Percentiles rank a stretch among this genome's conserved stretches.
phyloP scores from a whole-genome alignment of 2,797 vertebrate species.

The Pseudochirops cupreus region DNA sequence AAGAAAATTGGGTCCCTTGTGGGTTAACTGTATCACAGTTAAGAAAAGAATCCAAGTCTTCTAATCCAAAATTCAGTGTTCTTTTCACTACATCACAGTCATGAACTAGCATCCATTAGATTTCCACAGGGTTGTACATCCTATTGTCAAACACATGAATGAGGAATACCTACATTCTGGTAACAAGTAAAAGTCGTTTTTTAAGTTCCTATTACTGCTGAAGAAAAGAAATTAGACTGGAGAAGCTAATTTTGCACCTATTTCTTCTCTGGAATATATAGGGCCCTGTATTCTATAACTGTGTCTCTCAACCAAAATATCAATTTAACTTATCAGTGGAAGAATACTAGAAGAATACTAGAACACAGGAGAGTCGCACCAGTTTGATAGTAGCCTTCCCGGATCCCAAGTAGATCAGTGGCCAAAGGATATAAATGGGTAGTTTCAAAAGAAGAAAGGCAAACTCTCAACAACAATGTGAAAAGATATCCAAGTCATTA shows the following conservation, averaged over 20 bases:
- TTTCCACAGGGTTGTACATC: background rate
- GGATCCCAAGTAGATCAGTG: background rate
- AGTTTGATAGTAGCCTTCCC: background rate
- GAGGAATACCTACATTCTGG: background rate
- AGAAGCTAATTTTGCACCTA: background rate
- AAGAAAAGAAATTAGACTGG: background rate
- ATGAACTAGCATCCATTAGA: background rate
- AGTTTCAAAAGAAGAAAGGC: background rate
- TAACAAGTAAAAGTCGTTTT: background rate
- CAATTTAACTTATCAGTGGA: background rate
- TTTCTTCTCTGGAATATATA: background rate
- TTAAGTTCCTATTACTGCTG: background rate
- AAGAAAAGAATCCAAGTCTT: background rate
- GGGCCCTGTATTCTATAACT: slow-evolving; percentile 1
- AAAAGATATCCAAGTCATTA: background rate
- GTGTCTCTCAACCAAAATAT: background rate
- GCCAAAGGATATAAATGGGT: background rate
- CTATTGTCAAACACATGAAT: background rate
- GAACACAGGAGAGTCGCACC: background rate
- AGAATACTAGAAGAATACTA: background rate
- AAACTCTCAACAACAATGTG: background rate
- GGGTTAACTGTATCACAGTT: background rate
- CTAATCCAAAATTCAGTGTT: background rate
- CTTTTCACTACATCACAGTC: background rate
- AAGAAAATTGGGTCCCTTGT: background rate